Percentiles rank a stretch among this genome's conserved stretches.
Evolutionary conservation across 1,140 invertebrate genomes (phyloP).

Genomic region (Harlomillsia oculata): DNA sequence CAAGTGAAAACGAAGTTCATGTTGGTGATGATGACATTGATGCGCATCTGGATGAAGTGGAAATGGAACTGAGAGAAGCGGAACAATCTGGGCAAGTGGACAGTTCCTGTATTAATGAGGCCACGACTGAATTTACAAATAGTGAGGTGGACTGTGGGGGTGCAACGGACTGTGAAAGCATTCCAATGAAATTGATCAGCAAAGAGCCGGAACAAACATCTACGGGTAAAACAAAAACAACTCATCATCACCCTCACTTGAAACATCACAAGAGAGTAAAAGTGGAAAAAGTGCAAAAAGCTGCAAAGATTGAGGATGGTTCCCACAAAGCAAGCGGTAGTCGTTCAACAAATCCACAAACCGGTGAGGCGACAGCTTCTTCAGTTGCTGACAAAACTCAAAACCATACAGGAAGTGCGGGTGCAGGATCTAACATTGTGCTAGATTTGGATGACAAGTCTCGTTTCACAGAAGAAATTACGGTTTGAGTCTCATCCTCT

Average conservation of each 20-base stretch:
- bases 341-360: not conserved
- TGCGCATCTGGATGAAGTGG: slow-evolving; percentile 12
- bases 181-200: slow-evolving; percentile 8
- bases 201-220: too few relatives aligned
- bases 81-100: not conserved
- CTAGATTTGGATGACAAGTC: slow-evolving; percentile 69
- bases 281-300: not conserved
- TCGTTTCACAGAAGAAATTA: slow-evolving; percentile 67
- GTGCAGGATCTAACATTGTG: slow-evolving; percentile 19
- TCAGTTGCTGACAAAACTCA: not conserved
- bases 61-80: slow-evolving; percentile 2
- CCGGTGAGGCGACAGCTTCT: not conserved
- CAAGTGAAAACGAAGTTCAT: slow-evolving; percentile 8
- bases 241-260: not conserved
- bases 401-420: not conserved
- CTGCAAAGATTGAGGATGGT: not conserved
- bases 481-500: too few relatives aligned
- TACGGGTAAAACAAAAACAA: not conserved
- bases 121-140: not conserved
- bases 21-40: slow-evolving; percentile 5
- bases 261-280: not conserved
- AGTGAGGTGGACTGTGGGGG: slow-evolving; percentile 1
- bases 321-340: not conserved
- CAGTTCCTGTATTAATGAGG: not conserved
- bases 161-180: slow-evolving; percentile 4